These are phyloP conservation scores for Poecile montanus DNA, from an alignment of 2,797 vertebrate species.

Conservation along the genomic window DNA sequence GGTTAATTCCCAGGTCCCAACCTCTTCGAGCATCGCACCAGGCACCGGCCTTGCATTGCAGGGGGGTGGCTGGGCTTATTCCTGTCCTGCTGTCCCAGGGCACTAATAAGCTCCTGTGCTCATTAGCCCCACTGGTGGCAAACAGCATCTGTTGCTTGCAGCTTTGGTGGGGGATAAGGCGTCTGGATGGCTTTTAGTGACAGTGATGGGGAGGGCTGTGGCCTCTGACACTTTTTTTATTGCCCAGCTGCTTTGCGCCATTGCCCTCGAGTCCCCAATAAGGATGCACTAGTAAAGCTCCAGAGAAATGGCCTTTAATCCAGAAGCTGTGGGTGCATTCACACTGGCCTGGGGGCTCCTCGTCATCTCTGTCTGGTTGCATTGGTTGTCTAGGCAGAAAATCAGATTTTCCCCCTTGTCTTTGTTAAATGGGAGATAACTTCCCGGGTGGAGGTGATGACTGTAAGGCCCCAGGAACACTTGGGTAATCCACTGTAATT, in stretches of 20 bases:
- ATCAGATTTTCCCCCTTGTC: constrained; percentile 8
- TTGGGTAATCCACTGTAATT: constrained; percentile 21
- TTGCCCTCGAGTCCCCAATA: fast-evolving
- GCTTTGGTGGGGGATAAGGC: not conserved
- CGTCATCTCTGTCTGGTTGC: not conserved
- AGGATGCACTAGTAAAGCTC: not conserved
- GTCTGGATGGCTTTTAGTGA: not conserved
- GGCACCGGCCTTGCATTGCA: not conserved
- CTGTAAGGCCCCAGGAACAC: not conserved
- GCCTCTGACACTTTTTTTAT: not conserved
- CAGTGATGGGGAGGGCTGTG: not conserved
- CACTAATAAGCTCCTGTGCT: not conserved
- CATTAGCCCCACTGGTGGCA: fast-evolving
- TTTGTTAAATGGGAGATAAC: not conserved
- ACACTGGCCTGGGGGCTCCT: not conserved
- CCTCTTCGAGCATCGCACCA: not conserved
- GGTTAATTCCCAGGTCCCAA: not conserved
- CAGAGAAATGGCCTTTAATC: not conserved
- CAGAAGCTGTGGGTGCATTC: not conserved
- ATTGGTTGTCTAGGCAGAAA: constrained; percentile 11
- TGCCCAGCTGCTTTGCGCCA: not conserved
- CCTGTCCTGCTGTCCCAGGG: not conserved
- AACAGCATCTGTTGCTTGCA: not conserved
- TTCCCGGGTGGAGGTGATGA: not conserved
- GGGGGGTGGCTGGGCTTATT: not conserved